Evolutionary conservation across 2,888 invertebrate genomes (phyloP).

Genomic region (Agrotis clavis): DNA sequence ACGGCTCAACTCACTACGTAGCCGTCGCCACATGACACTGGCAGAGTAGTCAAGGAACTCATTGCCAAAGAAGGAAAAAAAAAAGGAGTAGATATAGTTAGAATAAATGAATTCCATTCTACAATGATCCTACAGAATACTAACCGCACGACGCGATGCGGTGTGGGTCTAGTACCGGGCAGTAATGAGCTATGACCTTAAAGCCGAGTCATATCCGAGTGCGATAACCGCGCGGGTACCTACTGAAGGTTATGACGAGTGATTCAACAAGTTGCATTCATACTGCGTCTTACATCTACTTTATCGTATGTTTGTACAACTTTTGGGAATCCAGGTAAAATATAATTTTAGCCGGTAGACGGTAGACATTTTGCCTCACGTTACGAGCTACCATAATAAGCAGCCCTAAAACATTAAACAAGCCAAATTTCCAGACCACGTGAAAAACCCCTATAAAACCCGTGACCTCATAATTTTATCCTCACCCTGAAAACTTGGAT

Average conservation of each 20-base stretch:
- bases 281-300: not conserved
- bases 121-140: not conserved
- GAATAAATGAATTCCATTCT: too few species aligned
- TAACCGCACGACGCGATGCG: not conserved
- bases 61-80: too few species aligned
- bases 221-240: not conserved
- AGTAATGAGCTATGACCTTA: too few species aligned
- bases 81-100: not conserved
- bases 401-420: constrained; percentile 28
- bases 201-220: too few species aligned
- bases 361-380: not conserved
- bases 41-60: too few species aligned
- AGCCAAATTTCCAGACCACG: constrained; percentile 28
- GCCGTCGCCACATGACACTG: too few species aligned
- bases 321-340: not conserved
- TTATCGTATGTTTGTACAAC: not conserved
- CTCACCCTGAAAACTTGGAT: constrained; percentile 20
- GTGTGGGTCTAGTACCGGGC: too few species aligned
- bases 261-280: not conserved
- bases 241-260: not conserved
- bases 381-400: constrained; percentile 10
- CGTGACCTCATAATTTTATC: constrained; percentile 19
- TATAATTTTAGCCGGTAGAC: not conserved
- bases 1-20: too few species aligned
- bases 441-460: constrained; percentile 25